phyloP scores from a whole-genome alignment of 1,140 invertebrate species.

The Formica exsecta region DNA sequence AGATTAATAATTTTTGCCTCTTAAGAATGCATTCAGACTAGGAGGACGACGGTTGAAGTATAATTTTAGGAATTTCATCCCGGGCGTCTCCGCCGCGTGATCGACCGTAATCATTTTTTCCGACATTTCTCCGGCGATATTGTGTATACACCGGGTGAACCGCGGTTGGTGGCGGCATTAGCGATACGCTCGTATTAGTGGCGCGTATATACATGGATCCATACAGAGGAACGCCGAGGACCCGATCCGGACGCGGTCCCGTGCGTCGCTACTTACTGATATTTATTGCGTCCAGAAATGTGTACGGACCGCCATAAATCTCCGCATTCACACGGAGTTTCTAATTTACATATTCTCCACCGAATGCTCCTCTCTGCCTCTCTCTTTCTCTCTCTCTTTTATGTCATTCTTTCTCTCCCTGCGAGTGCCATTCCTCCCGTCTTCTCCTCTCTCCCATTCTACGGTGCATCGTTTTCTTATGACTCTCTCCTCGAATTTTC shows the following conservation, averaged over 20 bases:
- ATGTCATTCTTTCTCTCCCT: slow-evolving; percentile 26
- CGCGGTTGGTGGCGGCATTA: slow-evolving; percentile 55
- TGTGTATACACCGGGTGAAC: slow-evolving; percentile 18
- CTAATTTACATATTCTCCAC: slow-evolving; percentile 85
- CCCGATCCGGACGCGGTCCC: slow-evolving; percentile 45
- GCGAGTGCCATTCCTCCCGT: slow-evolving; percentile 39
- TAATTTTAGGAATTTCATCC: slow-evolving; percentile 34
- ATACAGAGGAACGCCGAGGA: slow-evolving; percentile 24
- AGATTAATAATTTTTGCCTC: slow-evolving; percentile 9
- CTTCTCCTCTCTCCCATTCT: slow-evolving; percentile 7
- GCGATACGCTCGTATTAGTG: background rate
- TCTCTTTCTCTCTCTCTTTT: slow-evolving; percentile 10
- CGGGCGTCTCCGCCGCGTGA: background rate
- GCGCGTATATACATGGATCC: background rate
- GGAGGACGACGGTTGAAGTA: background rate
- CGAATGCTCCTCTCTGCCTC: slow-evolving; percentile 46
- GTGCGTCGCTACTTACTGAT: slow-evolving; percentile 85
- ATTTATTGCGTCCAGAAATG: slow-evolving; percentile 86
- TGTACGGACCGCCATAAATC: slow-evolving; percentile 85
- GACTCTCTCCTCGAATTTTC: slow-evolving; percentile 33
- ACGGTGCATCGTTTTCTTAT: slow-evolving; percentile 12
- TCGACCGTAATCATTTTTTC: slow-evolving; percentile 47
- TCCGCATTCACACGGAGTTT: slow-evolving; percentile 86
- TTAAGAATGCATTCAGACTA: background rate
- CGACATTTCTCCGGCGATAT: slow-evolving; percentile 34